Evolutionary conservation across 2,888 invertebrate species (phyloP), one percentile per base, ranked within the genome.

Genomic region (Trachelus stipa): DNA sequence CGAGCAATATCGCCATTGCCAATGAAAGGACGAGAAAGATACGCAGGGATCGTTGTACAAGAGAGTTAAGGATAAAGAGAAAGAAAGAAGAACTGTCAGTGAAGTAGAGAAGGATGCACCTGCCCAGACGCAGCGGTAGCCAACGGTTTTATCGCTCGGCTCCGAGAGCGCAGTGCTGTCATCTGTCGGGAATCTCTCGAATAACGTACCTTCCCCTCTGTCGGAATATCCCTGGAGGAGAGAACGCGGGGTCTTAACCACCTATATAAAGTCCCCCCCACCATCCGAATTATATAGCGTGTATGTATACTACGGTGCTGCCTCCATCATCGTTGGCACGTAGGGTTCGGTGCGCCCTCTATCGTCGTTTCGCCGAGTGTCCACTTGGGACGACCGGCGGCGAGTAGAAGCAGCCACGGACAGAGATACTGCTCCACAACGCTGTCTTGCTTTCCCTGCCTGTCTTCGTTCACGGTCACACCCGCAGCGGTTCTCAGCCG

Each of bases 391-490:
- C 73, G 76, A 77, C 77, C 78, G 76, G 79, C 79, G 73, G 81
- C 80, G 83, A 73, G 78, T 76, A 79, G 82, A 81, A 77, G 81
- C 81, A 85, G 80, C 83, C 82, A 84, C 85, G 84, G 84, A 84
- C 84, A 84, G 83, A 85, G 85, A 88, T 87, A 88, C 86, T 88
- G 89, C 89, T 90, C 87, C 80, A 81, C 88, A 88, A 73, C 78
- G 79, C 77, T 88, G 87, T 87, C 88, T 89, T 90, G 89, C 89
- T 88, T 89, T 88, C 84, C 88, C 88, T 89, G 88, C 89, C 88
- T 90, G 15, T 40, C 87, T 87, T 88, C 88, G 90, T 90, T 90
- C 90, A 90, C 90, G 90, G 90, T 90, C 90, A 90, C 90, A 90
- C 90, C 88, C 89, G 90, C 89, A 88, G 88, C 81, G 88, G 83